phyloP scores from a whole-genome alignment of 1,140 invertebrate genomes.

The Nasonia longicornis region DNA sequence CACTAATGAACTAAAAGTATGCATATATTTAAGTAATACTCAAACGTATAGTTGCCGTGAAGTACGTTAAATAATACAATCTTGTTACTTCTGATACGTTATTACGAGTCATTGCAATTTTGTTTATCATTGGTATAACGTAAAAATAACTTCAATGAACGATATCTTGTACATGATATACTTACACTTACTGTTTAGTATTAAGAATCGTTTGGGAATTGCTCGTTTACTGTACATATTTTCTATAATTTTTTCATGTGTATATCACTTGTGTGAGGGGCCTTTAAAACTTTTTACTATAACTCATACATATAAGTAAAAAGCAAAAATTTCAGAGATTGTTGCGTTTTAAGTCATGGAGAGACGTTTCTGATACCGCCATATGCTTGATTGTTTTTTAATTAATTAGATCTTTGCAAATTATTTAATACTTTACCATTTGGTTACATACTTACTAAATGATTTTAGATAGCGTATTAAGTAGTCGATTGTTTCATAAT shows the following conservation, averaged over 20 bases:
- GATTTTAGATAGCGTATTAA: conserved; percentile 26
- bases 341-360: neutral
- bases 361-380: neutral
- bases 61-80: neutral
- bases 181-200: conserved; percentile 5
- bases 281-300: conserved; percentile 14
- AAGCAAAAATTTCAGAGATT: neutral
- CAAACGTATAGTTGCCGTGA: neutral
- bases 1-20: neutral
- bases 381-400: conserved; percentile 1
- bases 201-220: conserved; percentile 9
- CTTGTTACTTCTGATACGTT: neutral
- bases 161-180: neutral
- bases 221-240: conserved; percentile 38
- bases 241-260: conserved; percentile 24
- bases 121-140: neutral
- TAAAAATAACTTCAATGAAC: neutral
- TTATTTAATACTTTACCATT: conserved; percentile 4
- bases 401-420: neutral
- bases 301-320: neutral
- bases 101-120: neutral
- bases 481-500: neutral
- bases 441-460: neutral
- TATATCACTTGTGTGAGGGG: neutral
- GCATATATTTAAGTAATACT: neutral